Evolutionary conservation across 1,140 invertebrate genomes (phyloP), one percentile per base, ranked within the genome.

Genomic region (Heliconius nattereri): DNA sequence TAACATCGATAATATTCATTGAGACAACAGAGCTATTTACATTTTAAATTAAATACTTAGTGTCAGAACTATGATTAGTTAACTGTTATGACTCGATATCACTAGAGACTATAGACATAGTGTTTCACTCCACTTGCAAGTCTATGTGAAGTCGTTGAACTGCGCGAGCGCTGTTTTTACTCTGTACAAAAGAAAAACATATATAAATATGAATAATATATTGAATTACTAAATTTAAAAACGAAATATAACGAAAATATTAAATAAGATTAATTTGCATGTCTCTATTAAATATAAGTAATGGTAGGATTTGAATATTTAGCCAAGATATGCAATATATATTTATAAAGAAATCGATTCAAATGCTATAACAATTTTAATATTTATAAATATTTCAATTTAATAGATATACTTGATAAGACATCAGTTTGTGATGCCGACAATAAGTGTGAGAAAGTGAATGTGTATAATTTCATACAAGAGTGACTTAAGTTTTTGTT

Each of bases 81-180:
- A 84, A 89, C 79, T 82, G 78, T 81, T 83, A 87, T 87, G 88
- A 91, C 85, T 89, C 75, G 86, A 85, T 80, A 83, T 85, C 85
- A 86, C 84, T 85, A 85, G 84, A 79, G 76, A 71, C 37, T 72
- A n/a, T 70, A 26, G 20, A 26, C 40, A 11, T 45, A 35, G 84
- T 29, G 74, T 75, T n/a, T 57, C n/a, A 23, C 20, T 57, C n/a
- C 74, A 72, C 40, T 73, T 76, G 32, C 73, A 81, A 77, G 81
- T 86, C 86, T 93, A 92, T 89, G 90, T 90, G 81, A 92, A 91
- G 73, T 92, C 92, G 79, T 91, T 93, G 85, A 93, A 93, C 80
- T 93, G 91, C 2, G 91, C 91, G 35, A 93, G 83, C 2, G 90
- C 92, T 11, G 89, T 91, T 85, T 92, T 93, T 54, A 93, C 91